Evolutionary conservation across 2,888 invertebrate species (phyloP).

Genomic region (Coronaproctus castanopsis): DNA sequence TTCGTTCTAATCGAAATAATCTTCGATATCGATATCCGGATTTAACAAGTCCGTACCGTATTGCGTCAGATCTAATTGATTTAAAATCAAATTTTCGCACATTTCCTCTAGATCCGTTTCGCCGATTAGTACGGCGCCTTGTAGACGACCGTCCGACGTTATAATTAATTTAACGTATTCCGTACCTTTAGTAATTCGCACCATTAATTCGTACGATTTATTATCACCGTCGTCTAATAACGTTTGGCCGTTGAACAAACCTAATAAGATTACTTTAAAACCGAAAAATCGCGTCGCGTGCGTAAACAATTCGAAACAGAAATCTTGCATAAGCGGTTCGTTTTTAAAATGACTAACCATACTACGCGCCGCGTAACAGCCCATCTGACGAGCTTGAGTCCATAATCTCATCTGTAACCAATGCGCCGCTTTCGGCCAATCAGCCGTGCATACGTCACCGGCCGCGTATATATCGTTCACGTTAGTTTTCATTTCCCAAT

Average conservation of each 20-base stretch:
- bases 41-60: slow-evolving; percentile 84
- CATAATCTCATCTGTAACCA: slow-evolving; percentile 93
- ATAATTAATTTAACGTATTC: slow-evolving; percentile 79
- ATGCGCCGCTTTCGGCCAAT: slow-evolving; percentile 52
- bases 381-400: slow-evolving; percentile 98
- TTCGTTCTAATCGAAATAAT: slow-evolving; percentile 75
- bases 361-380: slow-evolving; percentile 72
- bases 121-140: slow-evolving; percentile 88
- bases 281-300: slow-evolving; percentile 92
- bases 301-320: slow-evolving; percentile 92
- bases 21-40: slow-evolving; percentile 92
- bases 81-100: slow-evolving; percentile 90
- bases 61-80: slow-evolving; percentile 69
- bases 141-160: slow-evolving; percentile 50
- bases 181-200: slow-evolving; percentile 57
- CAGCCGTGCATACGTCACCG: slow-evolving; percentile 78
- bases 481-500: slow-evolving; percentile 68
- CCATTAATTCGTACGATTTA: slow-evolving; percentile 55
- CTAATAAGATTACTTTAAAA: slow-evolving; percentile 74
- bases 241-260: slow-evolving; percentile 82
- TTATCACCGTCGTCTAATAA: slow-evolving; percentile 33
- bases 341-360: slow-evolving; percentile 47
- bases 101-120: slow-evolving; percentile 95
- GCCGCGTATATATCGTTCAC: slow-evolving; percentile 68
- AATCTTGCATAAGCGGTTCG: slow-evolving; percentile 59